phyloP scores from a whole-genome alignment of 2,797 vertebrate species.

The Micrastur ruficollis region DNA sequence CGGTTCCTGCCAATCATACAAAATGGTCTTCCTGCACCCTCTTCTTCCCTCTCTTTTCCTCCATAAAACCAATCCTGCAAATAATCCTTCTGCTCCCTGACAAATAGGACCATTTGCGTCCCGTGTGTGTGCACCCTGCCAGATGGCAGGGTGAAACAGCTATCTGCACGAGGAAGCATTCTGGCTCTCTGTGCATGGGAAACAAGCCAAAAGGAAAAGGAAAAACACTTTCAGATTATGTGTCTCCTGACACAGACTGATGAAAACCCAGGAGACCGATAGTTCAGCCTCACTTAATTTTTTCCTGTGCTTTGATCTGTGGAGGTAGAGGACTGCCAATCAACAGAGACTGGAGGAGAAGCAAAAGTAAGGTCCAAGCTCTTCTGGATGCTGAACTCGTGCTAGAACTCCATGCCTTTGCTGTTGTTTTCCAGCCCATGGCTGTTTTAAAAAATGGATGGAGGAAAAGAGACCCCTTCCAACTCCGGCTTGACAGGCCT shows the following conservation, averaged over 20 bases:
- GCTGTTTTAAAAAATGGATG: neutral
- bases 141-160: conserved; percentile 56
- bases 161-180: neutral
- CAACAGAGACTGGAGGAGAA: neutral
- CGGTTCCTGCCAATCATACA: neutral
- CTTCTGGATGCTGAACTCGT: neutral
- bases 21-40: neutral
- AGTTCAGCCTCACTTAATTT: neutral
- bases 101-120: conserved; percentile 55
- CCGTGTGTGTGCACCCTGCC: neutral
- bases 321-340: neutral
- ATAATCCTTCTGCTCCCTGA: conserved; percentile 34
- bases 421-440: neutral
- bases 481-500: neutral
- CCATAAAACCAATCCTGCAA: conserved; percentile 18
- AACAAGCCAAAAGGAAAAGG: conserved; percentile 14
- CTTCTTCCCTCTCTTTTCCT: neutral
- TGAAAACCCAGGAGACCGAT: neutral
- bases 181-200: neutral
- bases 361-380: neutral
- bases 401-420: neutral
- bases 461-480: neutral
- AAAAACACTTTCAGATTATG: conserved; percentile 5
- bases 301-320: neutral
- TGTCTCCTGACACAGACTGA: neutral